These are phyloP conservation scores for Spodoptera picta DNA, from an alignment of 2,888 invertebrate genomes.

Conservation along the genomic window DNA sequence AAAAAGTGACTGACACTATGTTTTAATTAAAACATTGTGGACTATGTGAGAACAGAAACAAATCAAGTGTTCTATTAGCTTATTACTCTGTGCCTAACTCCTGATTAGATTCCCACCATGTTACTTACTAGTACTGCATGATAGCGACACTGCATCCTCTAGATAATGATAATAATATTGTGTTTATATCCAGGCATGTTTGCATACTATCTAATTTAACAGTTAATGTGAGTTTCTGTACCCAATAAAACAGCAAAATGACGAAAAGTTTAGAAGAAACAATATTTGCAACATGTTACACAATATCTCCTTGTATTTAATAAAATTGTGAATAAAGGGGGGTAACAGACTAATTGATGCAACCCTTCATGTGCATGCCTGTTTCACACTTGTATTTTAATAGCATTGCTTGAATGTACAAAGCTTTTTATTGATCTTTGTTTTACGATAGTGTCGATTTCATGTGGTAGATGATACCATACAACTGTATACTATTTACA, in stretches of 20 bases:
- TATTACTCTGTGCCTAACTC: conserved; percentile 18
- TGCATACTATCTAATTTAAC: background rate
- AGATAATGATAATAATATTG: background rate
- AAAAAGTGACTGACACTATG: no score
- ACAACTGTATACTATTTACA: conserved; percentile 22
- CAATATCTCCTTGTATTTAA: no score
- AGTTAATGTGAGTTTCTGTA: no score
- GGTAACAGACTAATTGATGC: background rate
- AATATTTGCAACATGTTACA: no score
- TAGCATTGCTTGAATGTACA: conserved; percentile 24
- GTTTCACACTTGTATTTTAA: background rate
- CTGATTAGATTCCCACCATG: conserved; percentile 3
- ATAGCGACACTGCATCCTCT: conserved; percentile 36
- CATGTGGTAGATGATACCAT: conserved; percentile 45
- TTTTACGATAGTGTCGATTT: conserved; percentile 51
- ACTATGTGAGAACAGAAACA: no score
- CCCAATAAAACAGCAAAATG: no score
- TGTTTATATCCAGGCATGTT: conserved; percentile 1
- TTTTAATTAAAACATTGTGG: no score
- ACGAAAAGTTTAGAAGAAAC: no score
- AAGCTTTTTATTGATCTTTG: conserved; percentile 17
- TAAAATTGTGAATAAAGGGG: no score
- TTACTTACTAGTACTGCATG: conserved; percentile 31
- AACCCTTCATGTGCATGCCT: background rate
- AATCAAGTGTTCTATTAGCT: conserved; percentile 9